These are phyloP conservation scores for Corythornis leucogaster DNA, from an alignment of 2,797 vertebrate genomes.

Conservation along the genomic window DNA sequence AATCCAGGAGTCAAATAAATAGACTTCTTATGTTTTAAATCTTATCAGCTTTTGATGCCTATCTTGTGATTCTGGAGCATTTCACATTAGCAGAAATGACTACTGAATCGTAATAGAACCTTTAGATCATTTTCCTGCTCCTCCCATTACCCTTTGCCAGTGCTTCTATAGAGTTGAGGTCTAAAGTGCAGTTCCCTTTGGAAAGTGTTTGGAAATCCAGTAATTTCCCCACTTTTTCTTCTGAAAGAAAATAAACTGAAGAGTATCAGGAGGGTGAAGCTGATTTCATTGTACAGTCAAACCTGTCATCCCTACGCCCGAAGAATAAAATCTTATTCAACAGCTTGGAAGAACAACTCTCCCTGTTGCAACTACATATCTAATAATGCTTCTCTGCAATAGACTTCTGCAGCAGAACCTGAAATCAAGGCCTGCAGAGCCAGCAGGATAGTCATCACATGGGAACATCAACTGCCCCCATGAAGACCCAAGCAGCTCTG, in stretches of 20 bases:
- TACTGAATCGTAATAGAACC: background rate
- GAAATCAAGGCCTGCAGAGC: background rate
- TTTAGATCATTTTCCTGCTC: background rate
- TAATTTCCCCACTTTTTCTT: conserved; percentile 5
- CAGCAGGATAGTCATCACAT: accelerated
- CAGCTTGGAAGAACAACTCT: background rate
- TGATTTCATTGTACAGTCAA: background rate
- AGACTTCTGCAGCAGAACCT: background rate
- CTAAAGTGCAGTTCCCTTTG: background rate
- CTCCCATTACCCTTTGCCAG: background rate
- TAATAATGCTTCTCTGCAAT: background rate
- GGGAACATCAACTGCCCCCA: background rate
- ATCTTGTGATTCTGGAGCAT: background rate
- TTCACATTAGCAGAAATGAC: background rate
- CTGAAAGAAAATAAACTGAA: background rate
- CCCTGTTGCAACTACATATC: background rate
- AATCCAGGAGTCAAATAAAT: background rate
- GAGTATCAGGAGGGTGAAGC: background rate
- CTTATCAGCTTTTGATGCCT: background rate
- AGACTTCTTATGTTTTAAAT: background rate
- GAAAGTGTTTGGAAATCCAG: background rate
- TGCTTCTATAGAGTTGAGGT: background rate
- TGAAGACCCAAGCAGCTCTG: background rate
- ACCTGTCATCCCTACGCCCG: background rate
- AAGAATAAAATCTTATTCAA: background rate